Evolutionary conservation across 2,797 vertebrate genomes (phyloP), one percentile per base, ranked within the genome.

Genomic region (Syngnathus rostellatus): DNA sequence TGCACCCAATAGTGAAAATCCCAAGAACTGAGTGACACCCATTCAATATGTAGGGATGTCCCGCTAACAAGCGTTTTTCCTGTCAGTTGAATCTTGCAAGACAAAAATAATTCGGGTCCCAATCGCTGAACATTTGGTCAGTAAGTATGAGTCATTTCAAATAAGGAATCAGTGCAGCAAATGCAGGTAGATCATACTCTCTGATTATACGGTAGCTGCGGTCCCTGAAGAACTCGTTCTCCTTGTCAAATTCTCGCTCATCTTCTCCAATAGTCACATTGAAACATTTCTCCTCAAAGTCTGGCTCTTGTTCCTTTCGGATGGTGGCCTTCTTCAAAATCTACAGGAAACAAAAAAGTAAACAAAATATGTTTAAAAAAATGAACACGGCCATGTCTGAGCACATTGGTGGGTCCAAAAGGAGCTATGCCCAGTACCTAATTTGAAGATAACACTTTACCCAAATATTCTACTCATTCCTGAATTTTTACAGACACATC

Each of bases 241-340:
- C 97, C 75, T 99, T 99, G 89, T 99, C 97, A 21, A 99, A 95
- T 3, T 98, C 97, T 21, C 94, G 81, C 67, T 99, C 97, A 0
- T 99, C 97, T 68, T 99, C 97, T 2, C 97, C 97, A 0, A 99
- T 98, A 60, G 95, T 99, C 75, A 99, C 94, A 0, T 95, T 99
- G 78, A 99, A 96, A 4, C 97, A 92, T 55, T 99, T 99, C 83
- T 99, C 97, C 81, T 99, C 97, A 68, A 99, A 99, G 87, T 99
- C 97, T 0, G 97, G 97, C 77, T 99, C 97, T 77, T 99, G 97
- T 55, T 99, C 97, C 75, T 99, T 99, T 3, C 96, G 92, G 69
- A 99, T 98, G 0, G 94, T 98, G 73, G 97, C 96, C 79, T 99
- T 99, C 85, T 98, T 99, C 72, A 99, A 83, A 46, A 98, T 93